Evolutionary conservation across 2,113 vertebrate species (phyloP).

Genomic region (Desmodus rotundus): DNA sequence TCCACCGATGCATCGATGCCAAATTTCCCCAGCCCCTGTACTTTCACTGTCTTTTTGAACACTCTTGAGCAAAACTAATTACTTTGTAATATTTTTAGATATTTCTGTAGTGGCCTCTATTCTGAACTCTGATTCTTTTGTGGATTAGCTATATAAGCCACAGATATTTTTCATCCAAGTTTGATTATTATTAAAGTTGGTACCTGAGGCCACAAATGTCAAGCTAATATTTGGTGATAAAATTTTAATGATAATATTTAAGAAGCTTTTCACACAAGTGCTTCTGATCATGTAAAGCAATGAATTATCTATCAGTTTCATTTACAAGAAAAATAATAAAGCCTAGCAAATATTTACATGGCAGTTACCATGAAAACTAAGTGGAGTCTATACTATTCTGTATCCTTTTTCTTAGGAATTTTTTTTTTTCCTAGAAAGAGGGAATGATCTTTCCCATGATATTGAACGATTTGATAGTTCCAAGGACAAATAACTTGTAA

Average conservation of each 20-base stretch:
- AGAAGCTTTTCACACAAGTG: neutral
- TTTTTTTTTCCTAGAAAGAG: neutral
- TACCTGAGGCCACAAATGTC: neutral
- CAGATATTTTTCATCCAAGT: neutral
- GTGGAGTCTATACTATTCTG: neutral
- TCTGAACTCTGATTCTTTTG: neutral
- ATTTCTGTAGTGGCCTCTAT: neutral
- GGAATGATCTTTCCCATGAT: neutral
- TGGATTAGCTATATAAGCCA: neutral
- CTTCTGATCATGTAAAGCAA: neutral
- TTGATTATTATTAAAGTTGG: conserved; percentile 36
- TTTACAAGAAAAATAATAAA: neutral
- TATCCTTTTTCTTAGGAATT: neutral
- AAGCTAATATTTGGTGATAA: conserved; percentile 43
- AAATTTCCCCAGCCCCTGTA: neutral
- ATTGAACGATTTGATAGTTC: neutral
- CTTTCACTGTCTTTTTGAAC: neutral
- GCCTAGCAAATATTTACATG: conserved; percentile 18
- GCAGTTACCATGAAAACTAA: neutral
- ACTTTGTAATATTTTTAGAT: conserved; percentile 3
- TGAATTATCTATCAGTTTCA: neutral
- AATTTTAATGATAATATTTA: conserved; percentile 33
- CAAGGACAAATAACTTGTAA: neutral
- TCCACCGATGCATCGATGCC: neutral
- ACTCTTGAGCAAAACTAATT: neutral